Evolutionary conservation across 2,113 vertebrate species (phyloP).

Genomic region (Clinocottus analis): DNA sequence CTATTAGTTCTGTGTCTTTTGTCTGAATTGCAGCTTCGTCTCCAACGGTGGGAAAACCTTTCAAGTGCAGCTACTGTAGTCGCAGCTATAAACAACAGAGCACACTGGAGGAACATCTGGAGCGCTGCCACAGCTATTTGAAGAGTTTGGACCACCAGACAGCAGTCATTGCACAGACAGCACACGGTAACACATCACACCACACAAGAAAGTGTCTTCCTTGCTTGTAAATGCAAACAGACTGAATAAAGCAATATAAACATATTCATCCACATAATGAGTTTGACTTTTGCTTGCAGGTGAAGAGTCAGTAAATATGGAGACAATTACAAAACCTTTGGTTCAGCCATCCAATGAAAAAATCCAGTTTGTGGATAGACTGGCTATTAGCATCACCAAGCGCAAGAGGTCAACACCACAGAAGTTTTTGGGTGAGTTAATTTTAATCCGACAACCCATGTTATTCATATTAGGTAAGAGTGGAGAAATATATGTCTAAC

Average conservation of each 20-base stretch:
- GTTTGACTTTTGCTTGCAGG: slow-evolving; percentile 74
- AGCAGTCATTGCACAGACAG: slow-evolving; percentile 80
- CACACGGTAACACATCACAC: slow-evolving; percentile 71
- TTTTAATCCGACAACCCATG: not conserved
- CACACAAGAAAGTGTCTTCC: not conserved
- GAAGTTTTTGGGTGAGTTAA: slow-evolving; percentile 93
- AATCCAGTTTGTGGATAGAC: slow-evolving; percentile 89
- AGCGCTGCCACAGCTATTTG: slow-evolving; percentile 92
- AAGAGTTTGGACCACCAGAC: slow-evolving; percentile 89
- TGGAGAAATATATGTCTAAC: not conserved
- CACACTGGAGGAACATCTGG: slow-evolving; percentile 94
- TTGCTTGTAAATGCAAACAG: not conserved
- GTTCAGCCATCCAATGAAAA: slow-evolving; percentile 90
- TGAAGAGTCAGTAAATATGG: slow-evolving; percentile 90
- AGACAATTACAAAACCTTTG: slow-evolving; percentile 86
- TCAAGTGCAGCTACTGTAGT: slow-evolving; percentile 96
- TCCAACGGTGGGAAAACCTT: slow-evolving; percentile 93
- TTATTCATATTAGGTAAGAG: not conserved
- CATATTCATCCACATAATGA: not conserved
- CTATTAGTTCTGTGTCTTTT: not conserved
- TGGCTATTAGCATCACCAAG: slow-evolving; percentile 93
- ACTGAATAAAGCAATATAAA: not conserved
- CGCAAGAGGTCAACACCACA: slow-evolving; percentile 96
- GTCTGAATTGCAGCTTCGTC: slow-evolving; percentile 86
- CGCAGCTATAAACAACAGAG: slow-evolving; percentile 97